These are phyloP conservation scores for Sebastes aleutianus DNA, from an alignment of 2,797 vertebrate species.

Conservation along the genomic window DNA sequence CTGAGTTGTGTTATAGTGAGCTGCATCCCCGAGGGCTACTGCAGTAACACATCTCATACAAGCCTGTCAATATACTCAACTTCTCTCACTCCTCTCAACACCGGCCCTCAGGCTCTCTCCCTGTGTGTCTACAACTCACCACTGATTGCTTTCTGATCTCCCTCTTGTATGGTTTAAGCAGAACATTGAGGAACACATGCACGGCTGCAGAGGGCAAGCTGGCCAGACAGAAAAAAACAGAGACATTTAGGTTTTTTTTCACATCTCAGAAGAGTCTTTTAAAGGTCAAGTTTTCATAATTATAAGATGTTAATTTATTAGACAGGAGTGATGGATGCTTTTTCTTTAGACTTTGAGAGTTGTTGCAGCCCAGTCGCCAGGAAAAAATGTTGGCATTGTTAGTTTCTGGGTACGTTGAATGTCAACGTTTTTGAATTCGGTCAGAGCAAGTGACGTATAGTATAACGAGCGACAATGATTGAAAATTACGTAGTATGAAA, in stretches of 20 bases:
- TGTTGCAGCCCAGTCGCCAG: no score
- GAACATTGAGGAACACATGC: constrained; percentile 52
- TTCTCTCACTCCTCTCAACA: constrained; percentile 41
- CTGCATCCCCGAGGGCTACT: constrained; percentile 37
- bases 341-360: background rate
- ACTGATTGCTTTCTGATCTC: constrained; percentile 72
- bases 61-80: constrained; percentile 62
- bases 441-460: no score
- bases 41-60: constrained; percentile 60
- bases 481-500: no score
- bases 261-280: background rate
- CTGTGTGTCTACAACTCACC: constrained; percentile 48
- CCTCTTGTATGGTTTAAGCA: constrained; percentile 63
- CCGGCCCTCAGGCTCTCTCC: constrained; percentile 51
- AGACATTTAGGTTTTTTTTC: background rate
- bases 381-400: no score
- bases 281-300: constrained; percentile 31
- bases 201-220: constrained; percentile 48
- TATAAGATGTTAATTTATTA: background rate
- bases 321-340: background rate
- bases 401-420: no score
- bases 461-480: no score
- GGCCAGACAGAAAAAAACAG: constrained; percentile 1
- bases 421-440: no score
- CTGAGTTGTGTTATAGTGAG: constrained; percentile 33